phyloP scores from a whole-genome alignment of 2,113 vertebrate species.

The Carettochelys insculpta region DNA sequence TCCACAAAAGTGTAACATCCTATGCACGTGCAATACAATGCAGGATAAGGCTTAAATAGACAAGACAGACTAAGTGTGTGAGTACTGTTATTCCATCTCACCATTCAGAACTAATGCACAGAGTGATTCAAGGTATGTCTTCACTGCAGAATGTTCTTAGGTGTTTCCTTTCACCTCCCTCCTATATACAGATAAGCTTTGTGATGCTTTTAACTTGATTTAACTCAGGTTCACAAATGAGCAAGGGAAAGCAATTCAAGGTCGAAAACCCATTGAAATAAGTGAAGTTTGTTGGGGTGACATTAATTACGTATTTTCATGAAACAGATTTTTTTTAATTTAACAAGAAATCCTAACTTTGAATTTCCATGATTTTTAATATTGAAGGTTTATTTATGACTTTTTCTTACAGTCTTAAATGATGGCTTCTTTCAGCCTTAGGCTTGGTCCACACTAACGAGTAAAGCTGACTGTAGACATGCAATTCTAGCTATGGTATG shows the following conservation, averaged over 20 bases:
- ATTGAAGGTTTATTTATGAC: too few relatives aligned
- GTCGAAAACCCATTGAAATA: background rate
- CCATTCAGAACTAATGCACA: background rate
- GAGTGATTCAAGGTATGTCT: background rate
- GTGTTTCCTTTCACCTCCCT: background rate
- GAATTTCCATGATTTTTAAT: background rate
- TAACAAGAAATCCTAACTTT: background rate
- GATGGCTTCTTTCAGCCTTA: background rate
- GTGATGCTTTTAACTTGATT: background rate
- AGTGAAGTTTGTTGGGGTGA: background rate
- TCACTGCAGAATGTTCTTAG: background rate
- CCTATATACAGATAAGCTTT: background rate
- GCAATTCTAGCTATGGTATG: too few relatives aligned
- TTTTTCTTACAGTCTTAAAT: background rate
- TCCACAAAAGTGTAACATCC: background rate
- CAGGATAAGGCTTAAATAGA: background rate
- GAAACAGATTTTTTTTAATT: background rate
- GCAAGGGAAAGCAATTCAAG: background rate
- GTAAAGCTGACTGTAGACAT: too few relatives aligned
- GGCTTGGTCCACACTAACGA: too few relatives aligned
- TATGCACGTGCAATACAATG: background rate
- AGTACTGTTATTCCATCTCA: background rate
- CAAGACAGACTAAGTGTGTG: background rate
- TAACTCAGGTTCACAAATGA: background rate
- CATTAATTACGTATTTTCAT: background rate